A percentile compares a stretch with the other conserved stretches of the same genome.
Evolutionary conservation across 2,113 vertebrate genomes (phyloP).

Genomic region (Dicerorhinus sumatrensis): DNA sequence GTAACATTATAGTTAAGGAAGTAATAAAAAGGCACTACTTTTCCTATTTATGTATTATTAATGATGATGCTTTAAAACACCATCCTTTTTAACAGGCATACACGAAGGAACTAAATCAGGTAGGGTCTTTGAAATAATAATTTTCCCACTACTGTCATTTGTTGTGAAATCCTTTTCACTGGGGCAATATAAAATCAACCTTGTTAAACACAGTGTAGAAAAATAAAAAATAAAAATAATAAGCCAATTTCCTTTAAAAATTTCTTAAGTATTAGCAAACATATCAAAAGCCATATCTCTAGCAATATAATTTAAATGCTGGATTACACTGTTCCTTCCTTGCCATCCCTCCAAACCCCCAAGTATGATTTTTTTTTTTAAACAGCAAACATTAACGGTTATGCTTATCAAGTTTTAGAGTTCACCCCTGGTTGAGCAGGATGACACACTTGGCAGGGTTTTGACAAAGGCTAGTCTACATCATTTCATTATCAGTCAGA

Average conservation of each 20-base stretch:
- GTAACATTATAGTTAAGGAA: background rate
- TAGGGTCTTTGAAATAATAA: background rate
- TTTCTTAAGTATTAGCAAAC: background rate
- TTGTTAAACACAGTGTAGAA: background rate
- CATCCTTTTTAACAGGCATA: background rate
- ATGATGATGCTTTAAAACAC: background rate
- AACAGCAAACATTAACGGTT: background rate
- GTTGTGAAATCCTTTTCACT: background rate
- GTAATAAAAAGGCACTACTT: background rate
- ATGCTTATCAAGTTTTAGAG: background rate
- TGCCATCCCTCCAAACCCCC: background rate
- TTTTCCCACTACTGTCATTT: background rate
- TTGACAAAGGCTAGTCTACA: background rate
- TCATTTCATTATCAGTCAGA: background rate
- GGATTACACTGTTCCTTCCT: background rate
- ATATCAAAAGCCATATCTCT: background rate
- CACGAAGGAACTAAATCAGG: background rate
- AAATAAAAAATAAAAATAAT: background rate
- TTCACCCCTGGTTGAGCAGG: background rate
- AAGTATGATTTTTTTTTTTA: background rate
- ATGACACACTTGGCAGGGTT: background rate
- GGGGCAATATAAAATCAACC: background rate
- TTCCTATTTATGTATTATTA: background rate
- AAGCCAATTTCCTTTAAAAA: conserved; percentile 10
- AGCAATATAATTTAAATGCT: background rate